Conservation (phyloP, 1,140 invertebrate genomes). For the Zeugodacus cucurbitae region DNA sequence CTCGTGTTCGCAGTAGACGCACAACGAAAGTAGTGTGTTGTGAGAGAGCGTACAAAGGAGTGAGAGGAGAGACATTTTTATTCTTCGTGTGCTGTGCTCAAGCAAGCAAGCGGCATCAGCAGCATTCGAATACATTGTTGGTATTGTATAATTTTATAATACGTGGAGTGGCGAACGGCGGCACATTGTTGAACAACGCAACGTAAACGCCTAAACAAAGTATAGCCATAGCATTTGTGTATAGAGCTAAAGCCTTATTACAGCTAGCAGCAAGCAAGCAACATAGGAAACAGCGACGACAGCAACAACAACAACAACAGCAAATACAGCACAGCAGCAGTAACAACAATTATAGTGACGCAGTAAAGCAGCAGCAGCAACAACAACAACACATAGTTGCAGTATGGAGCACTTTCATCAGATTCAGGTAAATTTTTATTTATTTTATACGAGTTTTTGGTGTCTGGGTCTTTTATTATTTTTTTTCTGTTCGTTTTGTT, state of each 20-base stretch:
- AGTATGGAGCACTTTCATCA: conserved; percentile 65
- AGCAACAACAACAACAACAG: neutral
- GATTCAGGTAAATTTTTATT: conserved; percentile 63
- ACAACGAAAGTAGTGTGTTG: conserved; percentile 1
- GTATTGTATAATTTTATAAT: conserved; percentile 40
- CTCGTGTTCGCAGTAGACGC: neutral
- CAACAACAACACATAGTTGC: conserved; percentile 31
- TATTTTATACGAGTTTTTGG: conserved; percentile 42
- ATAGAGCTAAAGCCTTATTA: conserved; percentile 24
- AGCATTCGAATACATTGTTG: conserved; percentile 35
- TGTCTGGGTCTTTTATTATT: conserved; percentile 28
- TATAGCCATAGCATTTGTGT: conserved; percentile 33
- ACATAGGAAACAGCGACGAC: neutral
- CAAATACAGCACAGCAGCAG: neutral
- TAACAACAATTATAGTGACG: conserved; percentile 9
- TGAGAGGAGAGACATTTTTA: conserved; percentile 23
- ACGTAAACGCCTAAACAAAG: conserved; percentile 29
- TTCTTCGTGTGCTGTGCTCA: neutral
- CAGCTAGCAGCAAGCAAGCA: conserved; percentile 11
- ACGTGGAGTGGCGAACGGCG: conserved; percentile 37
- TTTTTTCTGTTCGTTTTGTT: conserved; percentile 39
- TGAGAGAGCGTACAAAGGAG: neutral
- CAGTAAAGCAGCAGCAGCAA: conserved; percentile 33
- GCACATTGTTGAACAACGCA: conserved; percentile 35
- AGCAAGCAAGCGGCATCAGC: conserved; percentile 22